phyloP scores from a whole-genome alignment of 30 jellyfish, hydroid and myxozoan species.

The Clytia hemisphaerica region DNA sequence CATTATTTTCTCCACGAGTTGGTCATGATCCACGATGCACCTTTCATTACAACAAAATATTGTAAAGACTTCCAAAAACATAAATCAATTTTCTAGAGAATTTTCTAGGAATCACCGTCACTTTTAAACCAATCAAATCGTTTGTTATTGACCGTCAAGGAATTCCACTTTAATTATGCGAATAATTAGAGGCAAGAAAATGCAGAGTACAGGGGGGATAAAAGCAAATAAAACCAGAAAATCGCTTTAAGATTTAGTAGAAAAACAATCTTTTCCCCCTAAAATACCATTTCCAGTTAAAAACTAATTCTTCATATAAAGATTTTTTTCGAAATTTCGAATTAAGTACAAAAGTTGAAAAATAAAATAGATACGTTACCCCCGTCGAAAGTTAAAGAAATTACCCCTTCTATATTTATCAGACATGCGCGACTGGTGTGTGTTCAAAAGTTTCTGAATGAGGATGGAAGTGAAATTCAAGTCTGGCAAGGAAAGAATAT shows the following conservation, averaged over 20 bases:
- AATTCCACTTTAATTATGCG: conserved; percentile 21
- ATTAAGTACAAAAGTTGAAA: background rate
- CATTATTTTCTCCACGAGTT: too few relatives aligned
- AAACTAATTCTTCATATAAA: background rate
- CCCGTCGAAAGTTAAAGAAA: background rate
- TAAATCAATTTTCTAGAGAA: too few relatives aligned
- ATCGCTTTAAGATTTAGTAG: background rate
- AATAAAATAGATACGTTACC: background rate
- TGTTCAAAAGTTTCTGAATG: conserved; percentile 53
- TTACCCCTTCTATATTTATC: conserved; percentile 30
- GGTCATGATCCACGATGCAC: too few relatives aligned
- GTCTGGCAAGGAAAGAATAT: conserved; percentile 14
- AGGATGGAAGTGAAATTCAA: conserved; percentile 34
- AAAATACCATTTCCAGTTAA: background rate
- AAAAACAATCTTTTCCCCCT: background rate
- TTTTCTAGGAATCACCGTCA: too few relatives aligned
- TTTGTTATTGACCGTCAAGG: conserved; percentile 24
- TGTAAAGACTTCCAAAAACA: too few relatives aligned
- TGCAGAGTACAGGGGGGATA: conserved; percentile 7
- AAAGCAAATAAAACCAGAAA: too few relatives aligned
- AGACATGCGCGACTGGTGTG: conserved; percentile 67
- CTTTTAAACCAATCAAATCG: conserved; percentile 24
- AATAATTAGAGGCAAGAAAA: background rate
- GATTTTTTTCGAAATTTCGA: background rate
- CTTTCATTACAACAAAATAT: too few relatives aligned